Percentiles rank a stretch among this genome's conserved stretches.
Conservation (phyloP, 23 tunicate genomes). For the Halocynthia aurantium region DNA sequence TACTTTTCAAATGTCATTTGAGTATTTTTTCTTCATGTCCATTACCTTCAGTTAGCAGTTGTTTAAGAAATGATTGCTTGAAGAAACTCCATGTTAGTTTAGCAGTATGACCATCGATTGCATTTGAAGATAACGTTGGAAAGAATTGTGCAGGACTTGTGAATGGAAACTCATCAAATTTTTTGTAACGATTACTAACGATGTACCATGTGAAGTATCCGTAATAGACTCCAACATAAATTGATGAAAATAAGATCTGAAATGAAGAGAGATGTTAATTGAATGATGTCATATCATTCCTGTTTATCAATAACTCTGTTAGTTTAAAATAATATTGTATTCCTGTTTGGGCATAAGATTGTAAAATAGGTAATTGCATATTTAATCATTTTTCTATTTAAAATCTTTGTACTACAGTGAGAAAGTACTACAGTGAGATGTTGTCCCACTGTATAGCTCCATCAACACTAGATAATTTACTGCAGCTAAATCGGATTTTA, state of each 20-base stretch:
- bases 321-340: too few relatives aligned
- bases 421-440: background rate
- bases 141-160: constrained; percentile 29
- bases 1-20: background rate
- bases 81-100: constrained; percentile 67
- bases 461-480: background rate
- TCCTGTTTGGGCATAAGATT: too few relatives aligned
- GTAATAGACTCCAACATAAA: constrained; percentile 33
- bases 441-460: too few relatives aligned
- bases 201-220: constrained; percentile 75
- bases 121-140: constrained; percentile 17
- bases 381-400: too few relatives aligned
- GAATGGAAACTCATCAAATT: constrained; percentile 66
- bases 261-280: background rate
- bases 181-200: constrained; percentile 20
- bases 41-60: constrained; percentile 89
- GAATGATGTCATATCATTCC: background rate
- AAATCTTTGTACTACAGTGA: too few relatives aligned
- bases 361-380: too few relatives aligned
- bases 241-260: constrained; percentile 54
- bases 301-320: background rate
- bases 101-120: constrained; percentile 33
- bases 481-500: background rate
- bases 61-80: constrained; percentile 79
- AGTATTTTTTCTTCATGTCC: background rate